Conservation (phyloP, 2,888 invertebrate genomes). For the Syrista parreyssii region DNA sequence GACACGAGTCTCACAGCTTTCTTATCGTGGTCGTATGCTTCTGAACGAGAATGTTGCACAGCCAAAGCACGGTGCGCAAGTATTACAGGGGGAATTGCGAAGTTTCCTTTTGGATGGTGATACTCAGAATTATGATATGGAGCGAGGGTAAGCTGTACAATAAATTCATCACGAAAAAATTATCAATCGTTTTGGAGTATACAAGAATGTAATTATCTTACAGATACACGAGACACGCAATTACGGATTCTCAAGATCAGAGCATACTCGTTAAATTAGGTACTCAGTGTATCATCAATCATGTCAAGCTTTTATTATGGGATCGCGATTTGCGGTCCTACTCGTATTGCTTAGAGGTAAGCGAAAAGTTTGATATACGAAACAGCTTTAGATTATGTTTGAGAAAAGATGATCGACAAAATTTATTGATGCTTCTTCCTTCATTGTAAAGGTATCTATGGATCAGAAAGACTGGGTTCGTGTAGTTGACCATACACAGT, state of each 20-base stretch:
- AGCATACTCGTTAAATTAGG: slow-evolving; percentile 89
- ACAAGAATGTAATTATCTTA: slow-evolving; percentile 2
- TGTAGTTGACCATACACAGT: slow-evolving; percentile 91
- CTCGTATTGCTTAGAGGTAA: slow-evolving; percentile 85
- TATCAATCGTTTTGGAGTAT: background rate
- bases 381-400: background rate
- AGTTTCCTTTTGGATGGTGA: slow-evolving; percentile 91
- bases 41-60: slow-evolving; percentile 94
- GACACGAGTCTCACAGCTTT: slow-evolving; percentile 80
- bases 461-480: slow-evolving; percentile 96
- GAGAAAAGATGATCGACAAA: background rate
- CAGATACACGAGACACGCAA: slow-evolving; percentile 88
- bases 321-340: slow-evolving; percentile 91
- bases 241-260: slow-evolving; percentile 80
- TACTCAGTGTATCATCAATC: slow-evolving; percentile 91
- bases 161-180: background rate
- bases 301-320: slow-evolving; percentile 92
- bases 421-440: background rate
- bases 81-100: slow-evolving; percentile 90
- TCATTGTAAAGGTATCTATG: slow-evolving; percentile 77
- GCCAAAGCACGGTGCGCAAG: slow-evolving; percentile 82
- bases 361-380: background rate
- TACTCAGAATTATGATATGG: slow-evolving; percentile 88
- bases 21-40: slow-evolving; percentile 87
- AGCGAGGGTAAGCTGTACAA: slow-evolving; percentile 74